Base-by-base conservation (phyloP, 2,797 vertebrate genomes). In the Avahi laniger region DNA sequence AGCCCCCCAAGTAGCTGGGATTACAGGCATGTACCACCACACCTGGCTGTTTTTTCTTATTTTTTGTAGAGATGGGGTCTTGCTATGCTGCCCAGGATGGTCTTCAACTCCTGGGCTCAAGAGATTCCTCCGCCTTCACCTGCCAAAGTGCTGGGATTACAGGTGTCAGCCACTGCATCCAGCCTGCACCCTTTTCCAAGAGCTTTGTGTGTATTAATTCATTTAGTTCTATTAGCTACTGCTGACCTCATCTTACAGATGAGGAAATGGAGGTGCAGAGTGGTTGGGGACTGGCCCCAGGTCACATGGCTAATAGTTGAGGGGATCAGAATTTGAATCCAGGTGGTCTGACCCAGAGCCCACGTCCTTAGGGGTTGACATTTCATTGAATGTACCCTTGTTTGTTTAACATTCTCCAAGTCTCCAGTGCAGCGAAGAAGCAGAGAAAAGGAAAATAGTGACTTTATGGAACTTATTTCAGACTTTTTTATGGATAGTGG, bases 321-420 rank as follows among this genome's bases (percentile, higher is more conserved):
- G 38, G 50, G 4, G 6, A 46, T 50, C 1, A 4, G 70, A n/a
- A 24, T 90, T 50, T 87, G 57, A 41, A 4, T 43, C 4, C 20
- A 3, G 73, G 4, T 67, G 17, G 2, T 46, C 65, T 84, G 35
- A n/a, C 33, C 12, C 28, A 50, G 72, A 7, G 1, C 8, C 52
- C 5, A 0, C 13, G 5, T 5, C 69, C 18, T 69, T 38, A 18
- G 70, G 5, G 1, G 11, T 12, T 33, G 26, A 2, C n/a, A 4
- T 17, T 54, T 4, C 63, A 9, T 33, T 28, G 52, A 15, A 26
- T 30, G 2, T 20, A 22, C 28, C n/a, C 61, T 86, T 18, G 12
- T 69, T 87, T 17, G n/a, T 63, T 84, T 26, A n/a, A 54, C 22
- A 0, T 18, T 69, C 30, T 13, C 10, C 15, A 46, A 18, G 46